Conservation (phyloP, 2,113 vertebrate genomes). For the Candoia aspera region DNA sequence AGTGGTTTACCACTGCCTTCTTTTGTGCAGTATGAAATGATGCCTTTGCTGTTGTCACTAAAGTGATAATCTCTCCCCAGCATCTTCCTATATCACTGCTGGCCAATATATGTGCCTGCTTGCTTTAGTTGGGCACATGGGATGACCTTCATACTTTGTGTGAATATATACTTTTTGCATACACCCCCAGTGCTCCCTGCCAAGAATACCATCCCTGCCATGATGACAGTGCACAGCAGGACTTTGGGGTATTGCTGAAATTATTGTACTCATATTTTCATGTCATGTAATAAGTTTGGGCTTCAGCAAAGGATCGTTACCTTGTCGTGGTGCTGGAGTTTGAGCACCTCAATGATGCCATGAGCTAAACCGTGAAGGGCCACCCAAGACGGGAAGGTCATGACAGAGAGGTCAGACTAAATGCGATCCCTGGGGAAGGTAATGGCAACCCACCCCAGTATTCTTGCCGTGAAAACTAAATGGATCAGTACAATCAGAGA, state of each 20-base stretch:
- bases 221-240: background rate
- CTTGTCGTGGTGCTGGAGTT: too few relatives aligned
- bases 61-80: background rate
- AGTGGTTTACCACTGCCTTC: background rate
- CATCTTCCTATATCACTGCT: background rate
- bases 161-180: background rate
- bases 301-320: too few relatives aligned
- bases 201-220: background rate
- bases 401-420: too few relatives aligned
- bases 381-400: too few relatives aligned
- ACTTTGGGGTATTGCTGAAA: background rate
- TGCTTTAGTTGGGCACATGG: background rate
- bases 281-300: too few relatives aligned
- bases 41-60: background rate
- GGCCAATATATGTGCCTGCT: background rate
- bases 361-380: too few relatives aligned
- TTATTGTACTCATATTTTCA: background rate
- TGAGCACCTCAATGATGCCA: too few relatives aligned
- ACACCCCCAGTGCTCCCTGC: background rate
- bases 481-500: too few relatives aligned
- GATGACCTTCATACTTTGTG: background rate
- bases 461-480: too few relatives aligned
- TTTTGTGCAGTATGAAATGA: background rate
- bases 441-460: too few relatives aligned
- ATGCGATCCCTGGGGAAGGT: too few relatives aligned